Conservation (phyloP, 2,888 invertebrate species). For the Caenorhabditis uteleia region DNA sequence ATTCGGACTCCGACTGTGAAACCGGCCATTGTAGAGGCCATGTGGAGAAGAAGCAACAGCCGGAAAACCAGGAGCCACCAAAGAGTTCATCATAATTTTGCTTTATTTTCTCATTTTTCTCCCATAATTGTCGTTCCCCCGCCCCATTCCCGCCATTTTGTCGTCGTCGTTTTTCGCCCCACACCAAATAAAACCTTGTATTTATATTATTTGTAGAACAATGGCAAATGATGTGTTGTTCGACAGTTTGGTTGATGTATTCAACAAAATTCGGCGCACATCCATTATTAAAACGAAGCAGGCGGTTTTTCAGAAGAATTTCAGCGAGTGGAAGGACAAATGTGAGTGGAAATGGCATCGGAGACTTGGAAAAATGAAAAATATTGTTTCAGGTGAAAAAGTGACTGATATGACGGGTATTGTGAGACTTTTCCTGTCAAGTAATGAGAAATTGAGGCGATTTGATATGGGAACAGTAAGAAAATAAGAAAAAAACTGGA, state of each 20-base stretch:
- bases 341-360: too few relatives aligned
- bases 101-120: not conserved
- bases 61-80: not conserved
- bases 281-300: constrained; percentile 26
- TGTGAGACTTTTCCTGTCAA: constrained; percentile 80
- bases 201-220: too few relatives aligned
- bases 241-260: constrained; percentile 23
- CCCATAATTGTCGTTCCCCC: not conserved
- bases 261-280: constrained; percentile 32
- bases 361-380: not conserved
- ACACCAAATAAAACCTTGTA: too few relatives aligned
- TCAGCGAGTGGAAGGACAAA: constrained; percentile 11
- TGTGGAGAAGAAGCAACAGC: constrained; percentile 56
- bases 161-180: constrained; percentile 1
- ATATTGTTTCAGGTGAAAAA: constrained; percentile 8
- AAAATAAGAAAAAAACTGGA: not conserved
- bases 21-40: constrained; percentile 67
- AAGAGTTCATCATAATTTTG: too few relatives aligned
- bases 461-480: constrained; percentile 38
- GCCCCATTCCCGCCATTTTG: not conserved
- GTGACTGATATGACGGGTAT: constrained; percentile 14
- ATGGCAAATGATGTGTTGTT: too few relatives aligned
- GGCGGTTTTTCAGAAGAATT: constrained; percentile 22
- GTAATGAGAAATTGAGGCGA: constrained; percentile 74
- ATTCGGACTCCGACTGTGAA: constrained; percentile 60